Conservation (phyloP, 2,797 vertebrate genomes). For the Danio tinwini region DNA sequence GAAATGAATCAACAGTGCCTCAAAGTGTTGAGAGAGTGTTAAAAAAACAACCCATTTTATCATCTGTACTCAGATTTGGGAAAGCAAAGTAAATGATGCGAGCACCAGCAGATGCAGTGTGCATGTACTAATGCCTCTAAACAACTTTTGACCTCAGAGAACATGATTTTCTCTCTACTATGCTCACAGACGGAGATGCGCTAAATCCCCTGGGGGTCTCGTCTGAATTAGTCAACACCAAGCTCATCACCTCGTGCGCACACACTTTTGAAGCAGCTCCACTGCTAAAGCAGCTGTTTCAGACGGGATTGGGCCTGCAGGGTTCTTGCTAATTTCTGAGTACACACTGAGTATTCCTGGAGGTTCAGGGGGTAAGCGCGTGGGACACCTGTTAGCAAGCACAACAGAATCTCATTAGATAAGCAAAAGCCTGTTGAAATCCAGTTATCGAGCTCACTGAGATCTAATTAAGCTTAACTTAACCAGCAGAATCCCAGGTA, state of each 20-base stretch:
- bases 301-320: conserved; percentile 3
- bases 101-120: background rate
- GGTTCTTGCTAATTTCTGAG: conserved; percentile 11
- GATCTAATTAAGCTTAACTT: conserved; percentile 46
- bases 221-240: conserved; percentile 24
- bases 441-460: conserved; percentile 34
- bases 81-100: background rate
- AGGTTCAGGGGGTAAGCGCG: conserved; percentile 18
- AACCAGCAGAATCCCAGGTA: conserved; percentile 28
- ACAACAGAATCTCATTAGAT: conserved; percentile 39
- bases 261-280: conserved; percentile 22
- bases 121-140: background rate
- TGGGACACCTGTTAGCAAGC: conserved; percentile 46
- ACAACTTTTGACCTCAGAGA: conserved; percentile 26
- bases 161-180: background rate
- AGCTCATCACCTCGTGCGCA: conserved; percentile 7
- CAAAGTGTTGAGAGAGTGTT: background rate
- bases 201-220: background rate
- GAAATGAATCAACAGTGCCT: too few species aligned
- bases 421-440: conserved; percentile 17
- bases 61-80: background rate
- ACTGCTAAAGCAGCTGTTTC: conserved; percentile 28
- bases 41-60: background rate
- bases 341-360: conserved; percentile 18
- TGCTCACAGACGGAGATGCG: conserved; percentile 9